Evolutionary conservation across 2,888 invertebrate genomes (phyloP).

Genomic region (Steromphala cineraria): DNA sequence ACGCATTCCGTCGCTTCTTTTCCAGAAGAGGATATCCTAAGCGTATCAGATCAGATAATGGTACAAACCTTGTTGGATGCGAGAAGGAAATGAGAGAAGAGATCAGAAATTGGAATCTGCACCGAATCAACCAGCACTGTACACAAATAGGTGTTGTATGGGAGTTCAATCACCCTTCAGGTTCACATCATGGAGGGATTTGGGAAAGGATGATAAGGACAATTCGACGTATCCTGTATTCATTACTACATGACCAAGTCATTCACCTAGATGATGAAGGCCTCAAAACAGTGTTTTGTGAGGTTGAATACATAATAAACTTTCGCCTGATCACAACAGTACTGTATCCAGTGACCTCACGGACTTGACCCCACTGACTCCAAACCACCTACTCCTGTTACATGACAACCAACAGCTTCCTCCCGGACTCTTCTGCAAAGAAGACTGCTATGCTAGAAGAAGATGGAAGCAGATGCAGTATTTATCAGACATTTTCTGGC

Average conservation of each 20-base stretch:
- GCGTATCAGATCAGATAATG: slow-evolving; percentile 29
- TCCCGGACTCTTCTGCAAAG: slow-evolving; percentile 31
- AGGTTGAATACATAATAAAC: slow-evolving; percentile 40
- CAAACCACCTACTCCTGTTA: slow-evolving; percentile 35
- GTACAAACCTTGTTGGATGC: slow-evolving; percentile 37
- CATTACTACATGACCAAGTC: slow-evolving; percentile 22
- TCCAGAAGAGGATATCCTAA: slow-evolving; percentile 25
- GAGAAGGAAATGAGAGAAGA: slow-evolving; percentile 31
- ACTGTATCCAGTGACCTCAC: slow-evolving; percentile 15
- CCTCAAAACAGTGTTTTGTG: slow-evolving; percentile 35
- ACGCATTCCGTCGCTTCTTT: slow-evolving; percentile 31
- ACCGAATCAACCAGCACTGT: slow-evolving; percentile 25
- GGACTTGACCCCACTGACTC: slow-evolving; percentile 37
- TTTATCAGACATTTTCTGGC: slow-evolving; percentile 35
- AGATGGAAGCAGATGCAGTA: slow-evolving; percentile 44
- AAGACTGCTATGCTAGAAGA: slow-evolving; percentile 32
- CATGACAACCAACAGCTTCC: neutral
- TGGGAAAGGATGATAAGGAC: slow-evolving; percentile 41
- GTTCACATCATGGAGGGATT: slow-evolving; percentile 37
- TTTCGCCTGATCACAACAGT: slow-evolving; percentile 33
- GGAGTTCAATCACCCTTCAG: slow-evolving; percentile 41
- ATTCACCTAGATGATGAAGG: slow-evolving; percentile 35
- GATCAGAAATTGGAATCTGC: slow-evolving; percentile 33
- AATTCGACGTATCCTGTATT: slow-evolving; percentile 26
- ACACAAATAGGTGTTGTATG: slow-evolving; percentile 31